These are phyloP conservation scores for Urophycis tenuis DNA, from an alignment of 2,797 vertebrate species.

Conservation along the genomic window DNA sequence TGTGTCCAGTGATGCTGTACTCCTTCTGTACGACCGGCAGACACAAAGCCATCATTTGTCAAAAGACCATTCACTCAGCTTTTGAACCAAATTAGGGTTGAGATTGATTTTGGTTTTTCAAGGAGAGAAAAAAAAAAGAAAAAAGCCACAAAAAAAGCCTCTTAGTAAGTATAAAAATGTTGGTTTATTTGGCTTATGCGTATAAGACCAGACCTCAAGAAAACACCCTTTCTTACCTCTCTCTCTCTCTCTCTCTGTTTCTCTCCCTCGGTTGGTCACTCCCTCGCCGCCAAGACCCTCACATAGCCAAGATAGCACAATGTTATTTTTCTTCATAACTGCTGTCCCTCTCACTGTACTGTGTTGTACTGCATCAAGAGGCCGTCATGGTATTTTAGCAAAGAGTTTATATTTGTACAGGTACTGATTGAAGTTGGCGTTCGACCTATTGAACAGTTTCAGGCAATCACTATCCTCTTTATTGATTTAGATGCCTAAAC, in stretches of 20 bases:
- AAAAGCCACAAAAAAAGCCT: background rate
- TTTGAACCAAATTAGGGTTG: constrained; percentile 16
- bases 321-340: constrained; percentile 16
- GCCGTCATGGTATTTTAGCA: constrained; percentile 49
- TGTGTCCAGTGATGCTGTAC: background rate
- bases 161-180: constrained; percentile 2
- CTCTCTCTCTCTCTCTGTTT: constrained; percentile 31
- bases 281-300: background rate
- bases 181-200: background rate
- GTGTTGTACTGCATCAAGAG: constrained; percentile 38
- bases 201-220: background rate
- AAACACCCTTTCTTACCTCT: background rate
- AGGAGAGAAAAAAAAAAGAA: background rate
- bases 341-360: constrained; percentile 29
- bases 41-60: constrained; percentile 6
- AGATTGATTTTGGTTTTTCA: constrained; percentile 8
- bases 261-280: constrained; percentile 23
- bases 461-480: constrained; percentile 68
- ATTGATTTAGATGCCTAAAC: constrained; percentile 74
- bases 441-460: constrained; percentile 48
- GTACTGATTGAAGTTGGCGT: constrained; percentile 46
- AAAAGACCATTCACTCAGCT: constrained; percentile 26
- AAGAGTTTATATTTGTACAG: constrained; percentile 48
- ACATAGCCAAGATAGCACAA: constrained; percentile 28
- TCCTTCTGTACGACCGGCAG: background rate